A percentile compares a stretch with the other conserved stretches of the same genome.
Conservation (phyloP, 2,797 vertebrate genomes). For the Chelmon rostratus region DNA sequence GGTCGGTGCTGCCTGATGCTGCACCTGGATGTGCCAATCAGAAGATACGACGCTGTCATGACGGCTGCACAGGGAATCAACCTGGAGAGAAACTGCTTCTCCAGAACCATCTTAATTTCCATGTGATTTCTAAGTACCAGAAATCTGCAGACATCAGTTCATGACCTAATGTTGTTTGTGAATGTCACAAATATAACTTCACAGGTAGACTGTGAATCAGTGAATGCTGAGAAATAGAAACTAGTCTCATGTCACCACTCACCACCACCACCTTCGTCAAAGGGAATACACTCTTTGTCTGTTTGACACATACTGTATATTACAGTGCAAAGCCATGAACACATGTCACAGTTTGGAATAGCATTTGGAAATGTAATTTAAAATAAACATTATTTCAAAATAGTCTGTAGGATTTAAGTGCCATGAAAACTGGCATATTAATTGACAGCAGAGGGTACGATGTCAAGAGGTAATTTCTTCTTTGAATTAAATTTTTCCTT, state of each 20-base stretch:
- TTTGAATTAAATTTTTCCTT: conserved; percentile 51
- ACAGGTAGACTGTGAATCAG: not conserved
- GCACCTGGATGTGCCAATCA: conserved; percentile 86
- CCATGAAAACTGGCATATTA: conserved; percentile 44
- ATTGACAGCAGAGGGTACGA: conserved; percentile 42
- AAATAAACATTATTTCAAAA: conserved; percentile 28
- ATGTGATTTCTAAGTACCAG: not conserved
- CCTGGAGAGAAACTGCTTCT: not conserved
- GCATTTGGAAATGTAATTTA: conserved; percentile 30
- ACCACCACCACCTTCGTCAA: too few relatives aligned
- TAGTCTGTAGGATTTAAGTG: conserved; percentile 38
- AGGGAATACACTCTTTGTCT: not conserved
- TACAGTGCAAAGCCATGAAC: not conserved
- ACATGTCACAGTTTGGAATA: conserved; percentile 8
- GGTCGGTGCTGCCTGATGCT: conserved; percentile 94
- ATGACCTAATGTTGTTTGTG: not conserved
- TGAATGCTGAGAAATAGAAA: not conserved
- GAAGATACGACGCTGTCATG: conserved; percentile 22
- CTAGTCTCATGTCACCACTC: too few relatives aligned
- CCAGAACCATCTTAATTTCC: not conserved
- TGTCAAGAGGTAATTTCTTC: conserved; percentile 58
- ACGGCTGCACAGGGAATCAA: not conserved
- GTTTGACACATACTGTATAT: not conserved
- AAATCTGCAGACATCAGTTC: not conserved
- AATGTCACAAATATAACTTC: not conserved